These are phyloP conservation scores for Hydropsyche betteni DNA, from an alignment of 2,888 invertebrate genomes.

Conservation along the genomic window DNA sequence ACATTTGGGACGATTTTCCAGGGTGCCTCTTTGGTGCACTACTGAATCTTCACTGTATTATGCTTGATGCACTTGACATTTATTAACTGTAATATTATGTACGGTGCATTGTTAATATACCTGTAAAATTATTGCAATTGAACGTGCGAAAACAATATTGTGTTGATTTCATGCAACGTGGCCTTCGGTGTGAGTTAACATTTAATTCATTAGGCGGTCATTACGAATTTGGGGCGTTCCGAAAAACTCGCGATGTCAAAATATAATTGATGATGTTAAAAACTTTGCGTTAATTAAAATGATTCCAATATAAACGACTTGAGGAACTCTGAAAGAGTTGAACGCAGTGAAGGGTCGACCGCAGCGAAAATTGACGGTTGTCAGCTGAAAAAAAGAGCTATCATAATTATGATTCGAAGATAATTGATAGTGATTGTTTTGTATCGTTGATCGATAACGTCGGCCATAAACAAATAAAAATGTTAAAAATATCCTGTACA, in stretches of 20 bases:
- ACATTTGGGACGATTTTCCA: conserved; percentile 2
- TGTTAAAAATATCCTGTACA: conserved; percentile 3
- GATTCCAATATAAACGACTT: neutral
- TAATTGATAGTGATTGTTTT: conserved; percentile 28
- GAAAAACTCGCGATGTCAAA: neutral
- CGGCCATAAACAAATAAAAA: neutral
- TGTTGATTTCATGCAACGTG: neutral
- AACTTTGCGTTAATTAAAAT: neutral
- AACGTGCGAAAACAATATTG: no score
- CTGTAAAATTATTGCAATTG: no score
- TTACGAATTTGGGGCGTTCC: conserved; percentile 19
- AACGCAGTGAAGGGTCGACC: conserved; percentile 16
- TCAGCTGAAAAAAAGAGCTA: neutral
- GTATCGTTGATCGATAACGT: conserved; percentile 16
- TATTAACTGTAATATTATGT: no score
- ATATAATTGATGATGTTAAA: neutral
- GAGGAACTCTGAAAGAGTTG: no score
- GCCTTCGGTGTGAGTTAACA: conserved; percentile 4
- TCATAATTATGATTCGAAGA: neutral
- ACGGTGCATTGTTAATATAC: no score
- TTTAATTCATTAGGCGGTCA: conserved; percentile 16
- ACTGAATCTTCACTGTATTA: no score
- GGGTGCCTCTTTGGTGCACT: no score
- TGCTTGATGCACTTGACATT: no score
- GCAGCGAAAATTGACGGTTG: neutral